phyloP scores from a whole-genome alignment of 2,888 invertebrate genomes.

The Apodemia duryi region DNA sequence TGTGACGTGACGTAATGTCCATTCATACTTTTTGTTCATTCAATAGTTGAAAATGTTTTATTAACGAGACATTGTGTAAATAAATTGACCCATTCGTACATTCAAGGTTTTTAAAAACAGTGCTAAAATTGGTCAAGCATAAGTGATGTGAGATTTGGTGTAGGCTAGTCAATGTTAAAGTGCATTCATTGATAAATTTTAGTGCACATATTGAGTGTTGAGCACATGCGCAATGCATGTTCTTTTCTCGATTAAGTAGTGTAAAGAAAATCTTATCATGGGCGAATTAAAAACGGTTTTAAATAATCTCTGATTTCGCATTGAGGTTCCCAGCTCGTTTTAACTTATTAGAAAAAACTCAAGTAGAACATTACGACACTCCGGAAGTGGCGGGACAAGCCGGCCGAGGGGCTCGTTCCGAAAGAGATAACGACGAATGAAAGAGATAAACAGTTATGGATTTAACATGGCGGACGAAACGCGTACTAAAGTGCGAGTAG shows the following conservation, averaged over 20 bases:
- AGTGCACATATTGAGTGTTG: constrained; percentile 49
- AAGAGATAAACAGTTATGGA: constrained; percentile 86
- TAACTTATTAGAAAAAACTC: constrained; percentile 52
- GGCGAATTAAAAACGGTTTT: constrained; percentile 37
- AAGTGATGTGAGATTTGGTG: constrained; percentile 40
- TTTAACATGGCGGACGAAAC: constrained; percentile 95
- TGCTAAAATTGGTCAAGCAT: constrained; percentile 30
- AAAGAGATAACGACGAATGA: constrained; percentile 79
- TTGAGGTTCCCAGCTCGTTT: constrained; percentile 43
- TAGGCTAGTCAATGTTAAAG: constrained; percentile 40
- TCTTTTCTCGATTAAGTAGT: constrained; percentile 35
- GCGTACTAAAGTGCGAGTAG: constrained; percentile 91
- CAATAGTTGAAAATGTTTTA: constrained; percentile 59
- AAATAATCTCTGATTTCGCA: constrained; percentile 41
- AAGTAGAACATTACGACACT: constrained; percentile 78
- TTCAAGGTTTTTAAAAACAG: constrained; percentile 28
- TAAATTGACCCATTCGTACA: constrained; percentile 33
- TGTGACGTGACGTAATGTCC: constrained; percentile 76
- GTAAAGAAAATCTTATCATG: constrained; percentile 3
- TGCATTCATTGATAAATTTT: constrained; percentile 69
- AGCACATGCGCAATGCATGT: constrained; percentile 69
- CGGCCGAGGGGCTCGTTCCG: constrained; percentile 75
- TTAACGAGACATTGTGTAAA: constrained; percentile 50
- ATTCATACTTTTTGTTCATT: constrained; percentile 78
- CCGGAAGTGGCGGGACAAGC: constrained; percentile 78